phyloP scores from a whole-genome alignment of 2,797 vertebrate species.

The Anguilla obscura region DNA sequence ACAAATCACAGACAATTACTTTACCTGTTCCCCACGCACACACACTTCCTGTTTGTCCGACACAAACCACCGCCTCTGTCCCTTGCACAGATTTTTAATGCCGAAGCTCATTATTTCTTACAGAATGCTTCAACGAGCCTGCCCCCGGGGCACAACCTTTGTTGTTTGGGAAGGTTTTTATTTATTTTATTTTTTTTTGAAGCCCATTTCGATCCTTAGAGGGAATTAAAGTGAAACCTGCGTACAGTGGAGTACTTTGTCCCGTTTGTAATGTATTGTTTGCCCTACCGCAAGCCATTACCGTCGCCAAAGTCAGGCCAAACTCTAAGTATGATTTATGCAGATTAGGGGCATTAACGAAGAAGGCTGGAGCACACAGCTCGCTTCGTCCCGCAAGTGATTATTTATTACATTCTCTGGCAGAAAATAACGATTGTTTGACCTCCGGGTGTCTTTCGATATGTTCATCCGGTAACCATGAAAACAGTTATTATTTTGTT shows the following conservation, averaged over 20 bases:
- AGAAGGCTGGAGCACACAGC: not conserved
- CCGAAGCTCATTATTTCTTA: not conserved
- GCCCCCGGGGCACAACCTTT: not conserved
- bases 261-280: not conserved
- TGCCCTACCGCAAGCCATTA: not conserved
- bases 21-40: not conserved
- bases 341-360: not conserved
- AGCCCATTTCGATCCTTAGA: not conserved
- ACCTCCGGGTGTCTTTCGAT: not conserved
- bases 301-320: not conserved
- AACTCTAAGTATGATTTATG: not conserved
- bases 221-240: not conserved
- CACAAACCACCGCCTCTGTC: not conserved
- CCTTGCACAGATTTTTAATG: not conserved
- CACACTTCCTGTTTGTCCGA: not conserved
- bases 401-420: not conserved
- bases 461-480: not conserved
- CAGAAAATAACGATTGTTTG: not conserved
- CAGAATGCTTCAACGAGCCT: not conserved
- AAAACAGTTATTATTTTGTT: slow-evolving; percentile 16
- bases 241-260: not conserved
- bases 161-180: not conserved
- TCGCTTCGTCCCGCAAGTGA: not conserved
- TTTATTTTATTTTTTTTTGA: not conserved
- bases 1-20: not conserved